phyloP scores from a whole-genome alignment of 53 echinoderm and acorn worm genomes.

The Henricia sp. region DNA sequence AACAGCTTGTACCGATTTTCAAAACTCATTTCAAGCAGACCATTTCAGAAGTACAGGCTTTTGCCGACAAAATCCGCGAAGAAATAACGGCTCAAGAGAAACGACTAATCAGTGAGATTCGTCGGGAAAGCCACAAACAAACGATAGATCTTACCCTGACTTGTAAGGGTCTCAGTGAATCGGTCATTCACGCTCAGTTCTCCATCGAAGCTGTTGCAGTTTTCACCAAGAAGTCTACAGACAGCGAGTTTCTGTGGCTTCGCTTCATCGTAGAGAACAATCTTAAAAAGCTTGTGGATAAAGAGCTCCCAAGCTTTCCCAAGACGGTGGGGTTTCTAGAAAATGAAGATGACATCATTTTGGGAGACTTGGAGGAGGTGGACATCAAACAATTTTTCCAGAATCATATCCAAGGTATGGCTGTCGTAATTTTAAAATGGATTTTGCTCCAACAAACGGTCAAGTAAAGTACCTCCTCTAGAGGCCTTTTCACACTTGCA shows the following conservation, averaged over 20 bases:
- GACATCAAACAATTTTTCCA: no score
- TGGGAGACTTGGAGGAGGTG: no score
- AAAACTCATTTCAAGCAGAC: neutral
- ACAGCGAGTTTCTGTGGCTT: constrained; percentile 44
- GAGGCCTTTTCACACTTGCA: no score
- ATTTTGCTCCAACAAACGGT: no score
- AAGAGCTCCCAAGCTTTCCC: no score
- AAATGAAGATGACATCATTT: no score
- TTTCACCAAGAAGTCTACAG: constrained; percentile 19
- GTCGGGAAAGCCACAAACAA: constrained; percentile 29
- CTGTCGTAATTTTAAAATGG: no score
- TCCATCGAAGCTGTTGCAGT: neutral
- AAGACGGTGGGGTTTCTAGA: no score
- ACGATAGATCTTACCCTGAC: neutral
- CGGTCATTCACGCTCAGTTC: neutral
- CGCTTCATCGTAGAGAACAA: neutral
- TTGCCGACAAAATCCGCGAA: constrained; percentile 2
- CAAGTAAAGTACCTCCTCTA: no score
- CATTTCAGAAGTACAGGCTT: neutral
- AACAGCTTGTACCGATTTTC: neutral
- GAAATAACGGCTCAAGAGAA: neutral
- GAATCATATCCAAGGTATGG: no score
- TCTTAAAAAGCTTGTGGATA: constrained; percentile 5
- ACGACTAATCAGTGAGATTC: constrained; percentile 29
- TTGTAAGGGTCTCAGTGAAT: neutral